phyloP scores from a whole-genome alignment of 2,888 invertebrate species.

The Phaonia tiefii region DNA sequence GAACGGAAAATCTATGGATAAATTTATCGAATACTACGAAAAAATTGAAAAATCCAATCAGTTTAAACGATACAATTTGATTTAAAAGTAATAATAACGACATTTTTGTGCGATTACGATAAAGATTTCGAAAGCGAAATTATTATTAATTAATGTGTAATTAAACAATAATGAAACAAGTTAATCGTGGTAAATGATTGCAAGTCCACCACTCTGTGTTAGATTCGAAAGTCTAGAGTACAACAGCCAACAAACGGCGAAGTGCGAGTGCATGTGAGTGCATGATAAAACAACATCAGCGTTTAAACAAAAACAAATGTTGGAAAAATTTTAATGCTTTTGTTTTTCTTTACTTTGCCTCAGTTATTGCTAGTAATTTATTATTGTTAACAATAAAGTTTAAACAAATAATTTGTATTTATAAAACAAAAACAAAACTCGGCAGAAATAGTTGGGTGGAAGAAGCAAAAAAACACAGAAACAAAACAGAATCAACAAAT shows the following conservation, averaged over 20 bases:
- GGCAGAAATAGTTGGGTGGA: neutral
- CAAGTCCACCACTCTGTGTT: neutral
- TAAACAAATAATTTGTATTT: neutral
- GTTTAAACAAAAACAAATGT: neutral
- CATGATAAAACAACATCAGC: neutral
- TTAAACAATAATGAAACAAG: constrained; percentile 12
- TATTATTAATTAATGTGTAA: constrained; percentile 20
- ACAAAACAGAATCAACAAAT: constrained; percentile 12
- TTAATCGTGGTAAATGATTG: constrained; percentile 10
- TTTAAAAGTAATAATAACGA: constrained; percentile 14
- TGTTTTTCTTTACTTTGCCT: constrained; percentile 5
- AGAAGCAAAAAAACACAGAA: neutral
- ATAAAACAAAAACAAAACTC: constrained; percentile 15
- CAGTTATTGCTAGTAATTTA: constrained; percentile 2
- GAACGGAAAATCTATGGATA: constrained; percentile 10
- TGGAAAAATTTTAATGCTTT: neutral
- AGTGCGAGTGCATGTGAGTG: too few species aligned
- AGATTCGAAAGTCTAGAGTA: constrained; percentile 53
- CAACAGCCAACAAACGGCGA: constrained; percentile 29
- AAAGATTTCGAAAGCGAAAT: constrained; percentile 31
- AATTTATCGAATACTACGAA: constrained; percentile 27
- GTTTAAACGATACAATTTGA: neutral
- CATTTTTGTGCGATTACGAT: constrained; percentile 22
- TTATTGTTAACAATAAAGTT: neutral
- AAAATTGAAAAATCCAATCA: constrained; percentile 6